Conservation (phyloP, 1,140 invertebrate genomes). For the Tetramorium alpestre region DNA sequence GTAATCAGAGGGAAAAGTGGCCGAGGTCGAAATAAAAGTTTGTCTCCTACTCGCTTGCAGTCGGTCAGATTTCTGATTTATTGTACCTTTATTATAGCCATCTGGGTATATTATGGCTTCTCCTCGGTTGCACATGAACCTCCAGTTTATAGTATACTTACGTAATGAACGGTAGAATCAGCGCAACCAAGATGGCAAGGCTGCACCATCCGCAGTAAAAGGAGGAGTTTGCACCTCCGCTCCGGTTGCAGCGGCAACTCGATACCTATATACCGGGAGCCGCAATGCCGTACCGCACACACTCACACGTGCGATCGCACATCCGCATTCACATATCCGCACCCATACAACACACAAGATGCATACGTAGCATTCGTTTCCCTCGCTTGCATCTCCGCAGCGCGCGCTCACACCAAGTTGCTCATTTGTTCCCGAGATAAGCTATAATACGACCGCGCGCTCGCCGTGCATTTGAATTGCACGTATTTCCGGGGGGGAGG, state of each 20-base stretch:
- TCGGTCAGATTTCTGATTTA: slow-evolving; percentile 27
- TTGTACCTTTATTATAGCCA: background rate
- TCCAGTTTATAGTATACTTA: slow-evolving; percentile 37
- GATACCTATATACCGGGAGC: slow-evolving; percentile 56
- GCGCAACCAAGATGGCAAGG: slow-evolving; percentile 49
- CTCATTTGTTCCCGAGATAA: slow-evolving; percentile 58
- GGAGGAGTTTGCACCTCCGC: slow-evolving; percentile 44
- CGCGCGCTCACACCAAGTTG: background rate
- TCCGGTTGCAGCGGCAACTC: slow-evolving; percentile 56
- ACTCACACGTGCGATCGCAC: slow-evolving; percentile 9
- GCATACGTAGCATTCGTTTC: slow-evolving; percentile 50
- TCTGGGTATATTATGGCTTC: background rate
- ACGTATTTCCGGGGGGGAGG: slow-evolving; percentile 12
- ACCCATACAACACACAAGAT: background rate
- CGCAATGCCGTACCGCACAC: slow-evolving; percentile 44
- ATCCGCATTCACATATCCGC: background rate
- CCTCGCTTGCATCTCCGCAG: slow-evolving; percentile 2
- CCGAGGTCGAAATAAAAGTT: background rate
- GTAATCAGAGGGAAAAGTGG: background rate
- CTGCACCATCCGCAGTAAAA: slow-evolving; percentile 57
- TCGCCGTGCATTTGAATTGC: slow-evolving; percentile 27
- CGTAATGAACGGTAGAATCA: slow-evolving; percentile 53
- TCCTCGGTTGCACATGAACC: slow-evolving; percentile 11
- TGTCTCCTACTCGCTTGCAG: too few species aligned
- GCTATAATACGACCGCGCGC: slow-evolving; percentile 26